Evolutionary conservation across 2,113 vertebrate species (phyloP).

Genomic region (Anthoscopus minutus): DNA sequence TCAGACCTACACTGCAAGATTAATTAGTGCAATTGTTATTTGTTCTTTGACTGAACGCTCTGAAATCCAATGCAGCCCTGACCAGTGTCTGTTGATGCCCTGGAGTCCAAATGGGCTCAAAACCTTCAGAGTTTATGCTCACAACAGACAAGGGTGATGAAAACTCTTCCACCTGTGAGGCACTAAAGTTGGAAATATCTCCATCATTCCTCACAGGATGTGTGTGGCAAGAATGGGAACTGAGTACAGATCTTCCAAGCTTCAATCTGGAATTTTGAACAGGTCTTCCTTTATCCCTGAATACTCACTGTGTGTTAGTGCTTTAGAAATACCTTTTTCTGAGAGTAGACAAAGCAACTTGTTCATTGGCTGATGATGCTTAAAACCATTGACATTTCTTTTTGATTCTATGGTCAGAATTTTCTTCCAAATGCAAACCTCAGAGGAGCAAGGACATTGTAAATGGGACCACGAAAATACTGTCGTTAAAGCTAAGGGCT

Average conservation of each 20-base stretch:
- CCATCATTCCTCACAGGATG: background rate
- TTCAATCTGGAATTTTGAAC: background rate
- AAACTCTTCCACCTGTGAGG: background rate
- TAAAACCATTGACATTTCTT: background rate
- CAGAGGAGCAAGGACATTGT: background rate
- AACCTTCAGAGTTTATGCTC: background rate
- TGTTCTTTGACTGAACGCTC: background rate
- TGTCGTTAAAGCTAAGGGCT: background rate
- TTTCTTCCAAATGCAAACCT: background rate
- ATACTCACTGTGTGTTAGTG: background rate
- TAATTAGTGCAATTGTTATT: background rate
- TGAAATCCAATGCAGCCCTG: background rate
- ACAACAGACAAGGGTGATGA: background rate
- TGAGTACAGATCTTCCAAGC: background rate
- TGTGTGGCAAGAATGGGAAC: background rate
- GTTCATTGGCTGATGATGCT: background rate
- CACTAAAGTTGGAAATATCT: background rate
- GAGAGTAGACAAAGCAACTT: background rate
- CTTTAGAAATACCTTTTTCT: background rate
- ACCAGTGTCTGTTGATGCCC: background rate
- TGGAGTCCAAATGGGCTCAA: background rate
- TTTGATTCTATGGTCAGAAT: background rate
- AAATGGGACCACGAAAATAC: background rate
- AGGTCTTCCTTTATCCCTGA: background rate
- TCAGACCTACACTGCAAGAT: background rate